These are phyloP conservation scores for Lasioglossum malachurum DNA, from an alignment of 2,888 invertebrate genomes.

Conservation along the genomic window DNA sequence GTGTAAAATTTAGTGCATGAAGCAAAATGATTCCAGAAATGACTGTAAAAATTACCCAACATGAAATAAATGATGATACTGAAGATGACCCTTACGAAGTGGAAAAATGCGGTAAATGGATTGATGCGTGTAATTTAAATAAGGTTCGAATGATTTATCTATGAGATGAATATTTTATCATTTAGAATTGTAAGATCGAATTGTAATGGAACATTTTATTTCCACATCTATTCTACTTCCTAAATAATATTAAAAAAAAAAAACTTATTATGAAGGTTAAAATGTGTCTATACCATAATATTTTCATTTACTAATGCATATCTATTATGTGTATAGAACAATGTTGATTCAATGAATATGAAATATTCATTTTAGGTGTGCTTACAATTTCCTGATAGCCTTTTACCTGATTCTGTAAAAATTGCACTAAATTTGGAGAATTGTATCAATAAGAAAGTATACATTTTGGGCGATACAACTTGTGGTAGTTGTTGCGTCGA, in stretches of 20 bases:
- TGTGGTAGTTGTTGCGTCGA: constrained; percentile 97
- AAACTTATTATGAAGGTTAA: constrained; percentile 30
- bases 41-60: constrained; percentile 10
- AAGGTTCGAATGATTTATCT: constrained; percentile 86
- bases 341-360: neutral
- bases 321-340: neutral
- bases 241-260: constrained; percentile 10
- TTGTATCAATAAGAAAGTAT: constrained; percentile 88
- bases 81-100: constrained; percentile 87
- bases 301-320: constrained; percentile 7
- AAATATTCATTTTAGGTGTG: constrained; percentile 89
- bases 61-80: constrained; percentile 75
- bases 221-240: constrained; percentile 18
- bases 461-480: constrained; percentile 95
- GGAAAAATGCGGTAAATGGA: constrained; percentile 89
- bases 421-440: constrained; percentile 87
- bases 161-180: constrained; percentile 17
- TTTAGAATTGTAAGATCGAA: constrained; percentile 23
- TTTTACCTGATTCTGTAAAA: constrained; percentile 89
- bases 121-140: constrained; percentile 87
- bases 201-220: constrained; percentile 15
- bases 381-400: constrained; percentile 95
- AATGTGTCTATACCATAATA: neutral
- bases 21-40: constrained; percentile 40
- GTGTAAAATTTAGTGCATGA: constrained; percentile 22